These are phyloP conservation scores for Phyto melanocephala DNA, from an alignment of 2,888 invertebrate species.

Conservation along the genomic window DNA sequence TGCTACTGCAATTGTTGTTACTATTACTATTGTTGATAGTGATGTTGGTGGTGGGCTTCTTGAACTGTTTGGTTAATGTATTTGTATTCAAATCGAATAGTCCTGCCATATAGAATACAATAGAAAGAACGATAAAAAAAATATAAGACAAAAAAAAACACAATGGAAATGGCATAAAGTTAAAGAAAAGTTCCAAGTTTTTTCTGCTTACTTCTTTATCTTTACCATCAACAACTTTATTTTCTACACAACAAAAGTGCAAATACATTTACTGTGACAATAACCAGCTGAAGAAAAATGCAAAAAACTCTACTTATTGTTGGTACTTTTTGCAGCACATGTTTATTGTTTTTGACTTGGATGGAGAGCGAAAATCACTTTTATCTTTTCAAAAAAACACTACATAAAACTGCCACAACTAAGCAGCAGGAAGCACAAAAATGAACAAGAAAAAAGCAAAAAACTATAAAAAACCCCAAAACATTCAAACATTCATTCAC, in stretches of 20 bases:
- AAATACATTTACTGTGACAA: slow-evolving; percentile 36
- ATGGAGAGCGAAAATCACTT: slow-evolving; percentile 27
- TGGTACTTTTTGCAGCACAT: too few species aligned
- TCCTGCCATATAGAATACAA: slow-evolving; percentile 70
- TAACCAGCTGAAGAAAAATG: slow-evolving; percentile 35
- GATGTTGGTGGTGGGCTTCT: slow-evolving; percentile 44
- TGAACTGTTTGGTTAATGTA: slow-evolving; percentile 59
- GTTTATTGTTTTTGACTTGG: slow-evolving; percentile 30
- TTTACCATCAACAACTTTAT: slow-evolving; percentile 35
- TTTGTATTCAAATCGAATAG: slow-evolving; percentile 73
- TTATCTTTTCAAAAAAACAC: slow-evolving; percentile 43
- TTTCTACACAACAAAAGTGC: slow-evolving; percentile 28
- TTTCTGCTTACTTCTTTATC: slow-evolving; percentile 28
- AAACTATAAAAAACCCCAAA: background rate
- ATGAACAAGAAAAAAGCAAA: background rate
- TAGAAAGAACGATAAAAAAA: slow-evolving; percentile 65
- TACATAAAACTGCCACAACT: slow-evolving; percentile 22
- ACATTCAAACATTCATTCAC: slow-evolving; percentile 30
- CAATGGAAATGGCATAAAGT: slow-evolving; percentile 51
- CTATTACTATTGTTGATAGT: slow-evolving; percentile 40
- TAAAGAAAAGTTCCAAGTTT: slow-evolving; percentile 49
- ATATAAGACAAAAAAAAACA: slow-evolving; percentile 28
- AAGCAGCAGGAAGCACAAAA: slow-evolving; percentile 9
- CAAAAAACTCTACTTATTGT: background rate
- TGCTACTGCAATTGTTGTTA: slow-evolving; percentile 50